Evolutionary conservation across 30 jellyfish, hydroid and myxozoan species (phyloP), one percentile per base, ranked within the genome.

Genomic region (Phacellophora camtschatica): DNA sequence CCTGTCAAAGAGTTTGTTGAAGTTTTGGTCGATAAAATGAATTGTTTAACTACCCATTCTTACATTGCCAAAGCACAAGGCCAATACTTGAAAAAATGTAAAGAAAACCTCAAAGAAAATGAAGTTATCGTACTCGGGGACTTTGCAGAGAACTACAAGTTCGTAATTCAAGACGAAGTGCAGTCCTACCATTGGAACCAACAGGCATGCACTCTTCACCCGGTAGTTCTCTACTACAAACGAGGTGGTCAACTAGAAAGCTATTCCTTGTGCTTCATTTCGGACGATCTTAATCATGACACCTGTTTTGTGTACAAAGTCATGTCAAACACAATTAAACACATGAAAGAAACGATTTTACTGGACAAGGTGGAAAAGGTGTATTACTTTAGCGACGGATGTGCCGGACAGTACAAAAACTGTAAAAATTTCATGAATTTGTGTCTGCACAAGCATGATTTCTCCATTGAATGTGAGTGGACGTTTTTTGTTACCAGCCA

Each of bases 371-470:
- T 4, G 1, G 18, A 43, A 22, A 43, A 43, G 18, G 56, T 43
- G 56, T 22, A 43, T 4, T 43, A 43, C 56, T 43, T 88, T 61
- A 43, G 90, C 8, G 96, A 88, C 63, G 97, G 92, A 22, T 88
- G 96, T 68, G 84, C 96, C 24, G 73, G 89, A 62, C 96, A 87
- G 67, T 87, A 80, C 39, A 87, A 80, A 34, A 88, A 88, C 37
- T 71, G 89, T 53, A 87, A 68, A 64, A 30, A 87, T 53, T 46
- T 87, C 18, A 16, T 45, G 24, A 87, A 67, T 54, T 49, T 87
- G 55, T 79, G 96, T 59, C 89, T 24, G 39, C 95, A 64, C 45
- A 69, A 61, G 64, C 48, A 61, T 3, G 92, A 85, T 67, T 74
- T 85, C 41, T 32, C 35, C 9, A 41, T 62, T 15, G 90, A 69